These are phyloP conservation scores for Cinara cedri DNA, from an alignment of 2,888 invertebrate genomes.

Conservation along the genomic window DNA sequence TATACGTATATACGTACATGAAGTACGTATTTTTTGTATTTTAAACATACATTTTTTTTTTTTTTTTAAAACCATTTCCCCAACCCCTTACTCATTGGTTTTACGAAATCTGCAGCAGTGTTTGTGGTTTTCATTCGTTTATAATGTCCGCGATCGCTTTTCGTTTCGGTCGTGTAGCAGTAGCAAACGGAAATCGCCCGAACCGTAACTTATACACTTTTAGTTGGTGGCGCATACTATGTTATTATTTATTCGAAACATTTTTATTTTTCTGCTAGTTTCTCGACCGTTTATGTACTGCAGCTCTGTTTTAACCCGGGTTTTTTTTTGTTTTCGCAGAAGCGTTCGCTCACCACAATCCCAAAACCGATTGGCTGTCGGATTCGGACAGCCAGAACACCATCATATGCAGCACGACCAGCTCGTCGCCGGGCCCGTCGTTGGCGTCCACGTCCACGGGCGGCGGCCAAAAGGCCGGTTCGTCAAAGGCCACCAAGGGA, in stretches of 20 bases:
- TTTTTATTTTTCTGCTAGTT: too few relatives aligned
- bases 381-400: conserved; percentile 58
- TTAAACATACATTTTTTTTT: background rate
- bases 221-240: too few relatives aligned
- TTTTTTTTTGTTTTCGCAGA: background rate
- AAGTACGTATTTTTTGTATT: background rate
- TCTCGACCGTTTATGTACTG: too few relatives aligned
- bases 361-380: conserved; percentile 57
- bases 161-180: too few relatives aligned
- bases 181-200: too few relatives aligned
- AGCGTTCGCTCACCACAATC: conserved; percentile 42
- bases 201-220: too few relatives aligned
- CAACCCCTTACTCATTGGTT: too few relatives aligned
- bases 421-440: conserved; percentile 49
- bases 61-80: too few relatives aligned
- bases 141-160: too few relatives aligned
- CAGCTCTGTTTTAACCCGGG: too few relatives aligned
- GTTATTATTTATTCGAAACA: too few relatives aligned
- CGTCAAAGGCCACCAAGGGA: conserved; percentile 42
- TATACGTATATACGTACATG: background rate
- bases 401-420: conserved; percentile 55
- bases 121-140: too few relatives aligned
- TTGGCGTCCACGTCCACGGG: conserved; percentile 45
- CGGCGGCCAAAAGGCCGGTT: conserved; percentile 27
- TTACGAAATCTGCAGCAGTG: background rate